Evolutionary conservation across 2,888 invertebrate genomes (phyloP).

Genomic region (Nymphalis c-album): DNA sequence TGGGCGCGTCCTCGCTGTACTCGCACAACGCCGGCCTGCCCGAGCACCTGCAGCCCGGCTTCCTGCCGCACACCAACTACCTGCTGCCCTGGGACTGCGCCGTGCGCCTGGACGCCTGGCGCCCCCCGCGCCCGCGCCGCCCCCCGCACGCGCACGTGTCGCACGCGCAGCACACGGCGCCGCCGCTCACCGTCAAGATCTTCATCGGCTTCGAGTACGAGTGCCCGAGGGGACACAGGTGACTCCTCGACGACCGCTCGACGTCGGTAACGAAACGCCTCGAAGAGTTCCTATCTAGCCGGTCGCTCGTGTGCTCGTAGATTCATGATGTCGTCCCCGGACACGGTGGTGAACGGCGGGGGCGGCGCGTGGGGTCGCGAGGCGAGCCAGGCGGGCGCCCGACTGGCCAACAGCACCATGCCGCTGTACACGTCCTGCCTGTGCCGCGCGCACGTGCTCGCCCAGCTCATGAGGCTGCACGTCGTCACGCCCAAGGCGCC

Average conservation of each 20-base stretch:
- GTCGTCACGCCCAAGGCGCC: constrained; percentile 92
- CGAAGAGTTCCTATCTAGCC: too few species aligned
- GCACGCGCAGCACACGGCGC: constrained; percentile 46
- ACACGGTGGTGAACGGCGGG: constrained; percentile 88
- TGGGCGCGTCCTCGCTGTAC: constrained; percentile 95
- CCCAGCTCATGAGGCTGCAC: constrained; percentile 61
- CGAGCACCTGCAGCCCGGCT: constrained; percentile 93
- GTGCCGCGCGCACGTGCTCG: constrained; percentile 54
- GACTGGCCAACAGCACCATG: constrained; percentile 93
- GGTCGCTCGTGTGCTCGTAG: constrained; percentile 39
- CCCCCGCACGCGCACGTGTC: constrained; percentile 43
- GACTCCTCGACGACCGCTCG: not conserved
- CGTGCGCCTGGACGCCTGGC: constrained; percentile 54
- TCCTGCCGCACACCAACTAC: constrained; percentile 93
- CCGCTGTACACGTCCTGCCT: constrained; percentile 91
- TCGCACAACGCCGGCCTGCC: constrained; percentile 92
- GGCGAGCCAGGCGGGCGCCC: constrained; percentile 89
- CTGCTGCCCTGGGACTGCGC: constrained; percentile 94
- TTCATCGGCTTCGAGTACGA: constrained; percentile 98
- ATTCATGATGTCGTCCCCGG: constrained; percentile 91
- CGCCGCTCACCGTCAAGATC: constrained; percentile 90
- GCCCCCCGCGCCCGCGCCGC: constrained; percentile 58
- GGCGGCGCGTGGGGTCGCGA: constrained; percentile 88
- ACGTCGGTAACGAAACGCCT: too few species aligned
- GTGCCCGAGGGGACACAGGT: constrained; percentile 96